Base-by-base conservation (phyloP, 2,888 invertebrate species). In the Caenorhabditis becei region DNA sequence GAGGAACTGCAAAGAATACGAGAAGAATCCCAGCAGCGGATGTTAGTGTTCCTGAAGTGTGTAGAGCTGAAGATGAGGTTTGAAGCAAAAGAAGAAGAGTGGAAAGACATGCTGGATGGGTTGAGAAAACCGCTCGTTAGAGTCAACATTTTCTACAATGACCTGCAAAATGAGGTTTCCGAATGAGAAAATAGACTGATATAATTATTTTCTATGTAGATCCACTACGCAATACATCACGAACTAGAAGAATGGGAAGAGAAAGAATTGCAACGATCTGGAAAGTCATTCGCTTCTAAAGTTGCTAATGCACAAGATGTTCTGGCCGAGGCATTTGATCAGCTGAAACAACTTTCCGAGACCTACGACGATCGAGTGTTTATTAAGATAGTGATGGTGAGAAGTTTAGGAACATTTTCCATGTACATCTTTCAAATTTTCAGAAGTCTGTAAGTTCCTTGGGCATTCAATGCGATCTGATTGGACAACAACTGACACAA, bases 311-410 rank as follows among this genome's bases (percentile, higher is more conserved):
- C 58, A 7, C 69, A 69, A 59, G 2, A 58, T 7, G 20, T 7
- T n/a, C 16, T 69, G 18, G 26, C 23, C 2, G 5, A 59, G 1
- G 49, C 49, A 11, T 69, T 24, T 18, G 32, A 37, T n/a, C 28
- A 47, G 4, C 28, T 69, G 37, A 35, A 20, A n/a, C 3, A 16
- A 16, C 18, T 58, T 1, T 49, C 69, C 0, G 69, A 59, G 20
- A 16, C 32, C 3, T 37, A 59, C 18, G 58, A 35, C 0, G 69
- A 69, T 49, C 5, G 49, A 11, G 56, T 69, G 7, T 69, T 69
- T 16, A 35, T 69, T 10, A 69, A 49, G 37, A 69, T 69, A 54
- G 59, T 69, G 1, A 49, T 69, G 69, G 69, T 69, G 23, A 49
- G 26, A 0, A n/a, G 41, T 3, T 41, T 3, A 11, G 10, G 32